These are phyloP conservation scores for Chironomus riparius DNA, from an alignment of 2,888 invertebrate genomes.

Conservation along the genomic window DNA sequence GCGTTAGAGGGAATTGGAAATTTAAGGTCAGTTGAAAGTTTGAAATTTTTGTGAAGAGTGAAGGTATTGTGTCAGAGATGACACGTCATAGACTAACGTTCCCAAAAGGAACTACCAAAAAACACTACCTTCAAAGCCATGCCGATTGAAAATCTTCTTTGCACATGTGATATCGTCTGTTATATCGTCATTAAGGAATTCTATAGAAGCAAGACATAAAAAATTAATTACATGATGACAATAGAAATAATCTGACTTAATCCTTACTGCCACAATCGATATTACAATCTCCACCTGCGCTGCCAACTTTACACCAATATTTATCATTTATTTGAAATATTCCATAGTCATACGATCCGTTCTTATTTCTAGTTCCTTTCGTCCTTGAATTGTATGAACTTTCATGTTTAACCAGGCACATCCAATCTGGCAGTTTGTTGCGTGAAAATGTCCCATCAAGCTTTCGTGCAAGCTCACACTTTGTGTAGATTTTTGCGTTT, in stretches of 20 bases:
- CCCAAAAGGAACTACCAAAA: too few relatives aligned
- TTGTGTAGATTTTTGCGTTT: slow-evolving; percentile 10
- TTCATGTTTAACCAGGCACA: slow-evolving; percentile 46
- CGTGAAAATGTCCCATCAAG: background rate
- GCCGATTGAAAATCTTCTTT: slow-evolving; percentile 34
- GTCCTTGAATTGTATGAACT: slow-evolving; percentile 45
- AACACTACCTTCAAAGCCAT: slow-evolving; percentile 31
- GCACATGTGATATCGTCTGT: slow-evolving; percentile 36
- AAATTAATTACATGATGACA: background rate
- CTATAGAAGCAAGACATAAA: slow-evolving; percentile 9
- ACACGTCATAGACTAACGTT: too few relatives aligned
- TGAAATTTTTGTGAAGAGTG: too few relatives aligned
- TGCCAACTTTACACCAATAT: slow-evolving; percentile 38
- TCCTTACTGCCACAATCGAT: slow-evolving; percentile 33
- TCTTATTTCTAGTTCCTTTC: slow-evolving; percentile 42
- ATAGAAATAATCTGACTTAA: too few relatives aligned
- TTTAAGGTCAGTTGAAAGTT: too few relatives aligned
- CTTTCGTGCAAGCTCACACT: slow-evolving; percentile 2
- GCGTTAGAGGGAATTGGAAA: too few relatives aligned
- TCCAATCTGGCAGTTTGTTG: slow-evolving; percentile 34
- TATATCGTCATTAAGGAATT: slow-evolving; percentile 38
- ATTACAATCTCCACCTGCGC: slow-evolving; percentile 37
- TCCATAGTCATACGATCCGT: slow-evolving; percentile 44
- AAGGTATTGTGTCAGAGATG: too few relatives aligned
- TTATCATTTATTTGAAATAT: slow-evolving; percentile 41